Conservation (phyloP, 1,140 invertebrate genomes). For the Rhagoletis zephyria region DNA sequence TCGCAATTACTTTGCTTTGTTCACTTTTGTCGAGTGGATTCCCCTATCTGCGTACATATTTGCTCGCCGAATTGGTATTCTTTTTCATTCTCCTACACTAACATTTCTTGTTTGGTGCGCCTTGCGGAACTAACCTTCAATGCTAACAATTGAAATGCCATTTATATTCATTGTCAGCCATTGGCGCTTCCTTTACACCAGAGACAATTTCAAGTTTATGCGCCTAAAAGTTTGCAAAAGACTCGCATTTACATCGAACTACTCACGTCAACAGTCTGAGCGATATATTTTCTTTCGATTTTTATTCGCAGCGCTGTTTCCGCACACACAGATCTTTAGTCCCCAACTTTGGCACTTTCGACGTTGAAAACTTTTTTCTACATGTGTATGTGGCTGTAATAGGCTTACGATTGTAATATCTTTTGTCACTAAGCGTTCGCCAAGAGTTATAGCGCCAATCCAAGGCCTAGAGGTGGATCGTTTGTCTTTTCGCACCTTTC, state of each 20-base stretch:
- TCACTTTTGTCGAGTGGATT: not conserved
- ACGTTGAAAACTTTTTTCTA: not conserved
- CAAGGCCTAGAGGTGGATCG: conserved; percentile 28
- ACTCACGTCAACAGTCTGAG: not conserved
- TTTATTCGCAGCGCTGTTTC: not conserved
- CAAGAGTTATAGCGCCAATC: conserved; percentile 21
- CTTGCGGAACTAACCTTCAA: conserved; percentile 21
- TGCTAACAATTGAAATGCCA: conserved; percentile 30
- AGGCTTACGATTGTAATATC: conserved; percentile 19
- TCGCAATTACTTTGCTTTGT: not conserved
- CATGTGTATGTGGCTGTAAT: not conserved
- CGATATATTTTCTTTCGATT: not conserved
- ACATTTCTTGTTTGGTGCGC: not conserved
- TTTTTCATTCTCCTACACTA: not conserved
- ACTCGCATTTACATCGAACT: not conserved
- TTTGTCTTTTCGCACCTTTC: conserved; percentile 8
- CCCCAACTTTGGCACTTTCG: conserved; percentile 21
- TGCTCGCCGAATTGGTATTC: not conserved
- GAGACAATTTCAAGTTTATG: conserved; percentile 24
- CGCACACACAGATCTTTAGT: not conserved
- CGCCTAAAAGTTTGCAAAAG: conserved; percentile 41
- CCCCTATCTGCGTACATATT: not conserved
- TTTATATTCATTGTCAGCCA: conserved; percentile 49
- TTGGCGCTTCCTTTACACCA: not conserved
- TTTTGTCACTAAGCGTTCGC: conserved; percentile 30